phyloP scores from a whole-genome alignment of 2,797 vertebrate species.

The Muraenolepis orangiensis region DNA sequence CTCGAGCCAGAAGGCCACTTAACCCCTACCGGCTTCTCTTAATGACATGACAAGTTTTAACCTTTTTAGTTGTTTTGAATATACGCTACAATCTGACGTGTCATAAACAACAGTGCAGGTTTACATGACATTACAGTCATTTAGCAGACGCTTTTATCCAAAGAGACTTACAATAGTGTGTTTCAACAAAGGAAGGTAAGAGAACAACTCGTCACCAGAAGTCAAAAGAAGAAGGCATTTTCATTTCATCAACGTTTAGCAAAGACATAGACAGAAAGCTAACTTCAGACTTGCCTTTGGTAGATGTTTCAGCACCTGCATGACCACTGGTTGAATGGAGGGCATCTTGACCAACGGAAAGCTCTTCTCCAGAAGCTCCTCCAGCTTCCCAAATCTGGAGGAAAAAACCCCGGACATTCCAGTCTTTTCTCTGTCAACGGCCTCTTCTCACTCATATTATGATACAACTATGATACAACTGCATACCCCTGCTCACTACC shows the following conservation, averaged over 20 bases:
- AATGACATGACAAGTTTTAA: background rate
- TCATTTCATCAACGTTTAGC: background rate
- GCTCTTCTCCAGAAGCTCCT: conserved; percentile 95
- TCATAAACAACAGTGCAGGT: background rate
- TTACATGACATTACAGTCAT: no score
- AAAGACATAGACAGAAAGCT: background rate
- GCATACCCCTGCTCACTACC: no score
- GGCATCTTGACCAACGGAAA: conserved; percentile 97
- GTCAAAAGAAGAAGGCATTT: no score
- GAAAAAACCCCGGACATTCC: background rate
- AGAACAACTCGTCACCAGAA: no score
- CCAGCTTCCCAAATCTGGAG: conserved; percentile 87
- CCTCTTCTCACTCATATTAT: background rate
- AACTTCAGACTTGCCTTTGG: conserved; percentile 80
- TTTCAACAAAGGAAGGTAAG: no score
- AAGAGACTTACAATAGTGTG: no score
- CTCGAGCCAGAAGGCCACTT: background rate
- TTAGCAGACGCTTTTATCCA: no score
- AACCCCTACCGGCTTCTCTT: background rate
- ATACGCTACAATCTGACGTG: background rate
- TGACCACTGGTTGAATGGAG: conserved; percentile 95
- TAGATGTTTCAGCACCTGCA: conserved; percentile 96
- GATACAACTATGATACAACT: background rate
- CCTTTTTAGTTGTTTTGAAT: background rate
- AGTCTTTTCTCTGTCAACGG: background rate